Percentiles rank a stretch among this genome's conserved stretches.
phyloP scores from a whole-genome alignment of 53 echinoderm and acorn worm genomes.

The Patiria pectinifera region DNA sequence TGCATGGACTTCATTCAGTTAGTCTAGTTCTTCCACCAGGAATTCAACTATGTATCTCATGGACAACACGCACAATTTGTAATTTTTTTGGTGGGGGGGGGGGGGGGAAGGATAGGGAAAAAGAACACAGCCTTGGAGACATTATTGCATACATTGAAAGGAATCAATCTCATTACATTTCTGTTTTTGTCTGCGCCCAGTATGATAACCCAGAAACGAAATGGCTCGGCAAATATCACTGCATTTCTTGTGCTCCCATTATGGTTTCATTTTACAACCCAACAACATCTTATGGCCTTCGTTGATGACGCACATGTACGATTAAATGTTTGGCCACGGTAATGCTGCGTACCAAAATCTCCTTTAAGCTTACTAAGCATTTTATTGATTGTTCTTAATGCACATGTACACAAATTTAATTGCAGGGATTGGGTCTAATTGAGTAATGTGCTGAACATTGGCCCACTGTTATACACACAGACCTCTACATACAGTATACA shows the following conservation, averaged over 20 bases:
- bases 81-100: neutral
- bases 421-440: neutral
- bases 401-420: neutral
- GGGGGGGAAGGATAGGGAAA: neutral
- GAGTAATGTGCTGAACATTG: neutral
- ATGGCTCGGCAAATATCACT: neutral
- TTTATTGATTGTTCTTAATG: conserved; percentile 34
- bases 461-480: neutral
- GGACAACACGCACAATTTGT: neutral
- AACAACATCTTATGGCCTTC: neutral
- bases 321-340: neutral
- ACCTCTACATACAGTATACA: neutral
- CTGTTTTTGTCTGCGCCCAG: neutral
- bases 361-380: neutral
- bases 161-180: neutral
- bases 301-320: neutral
- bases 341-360: neutral
- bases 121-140: neutral
- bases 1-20: neutral
- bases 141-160: neutral
- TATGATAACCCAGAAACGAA: neutral
- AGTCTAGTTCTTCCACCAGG: neutral
- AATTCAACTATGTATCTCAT: neutral
- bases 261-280: neutral
- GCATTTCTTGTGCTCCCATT: neutral